Base-by-base conservation (phyloP, 2,797 vertebrate genomes). In the Sebastes glaucus region DNA sequence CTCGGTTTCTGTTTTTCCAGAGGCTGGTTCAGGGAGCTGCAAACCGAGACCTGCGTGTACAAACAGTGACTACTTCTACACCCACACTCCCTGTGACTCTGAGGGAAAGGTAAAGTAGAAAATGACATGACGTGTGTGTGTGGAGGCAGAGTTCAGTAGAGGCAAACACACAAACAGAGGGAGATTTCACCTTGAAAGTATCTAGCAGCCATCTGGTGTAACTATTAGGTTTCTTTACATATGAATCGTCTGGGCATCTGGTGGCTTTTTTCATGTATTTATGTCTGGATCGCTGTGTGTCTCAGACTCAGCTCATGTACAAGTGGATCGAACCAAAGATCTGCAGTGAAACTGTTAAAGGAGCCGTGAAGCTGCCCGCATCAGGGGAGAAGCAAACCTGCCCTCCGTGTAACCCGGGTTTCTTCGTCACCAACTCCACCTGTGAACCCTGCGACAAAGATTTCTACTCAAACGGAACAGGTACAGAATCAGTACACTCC, bases 251-350 rank as follows among this genome's bases (percentile, higher is more conserved):
- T 52, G 56, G 46, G 11, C n/a, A 9, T 18, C 61, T 0, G 63
- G 22, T 42, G 23, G 28, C 63, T 27, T 72, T 73, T 64, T 71
- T 72, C 57, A 67, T 72, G 18, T 79, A 55, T 87, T 80, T 27
- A 87, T 63, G 57, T 30, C 27, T 59, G 56, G 4, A 49, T 70
- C 35, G 30, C 25, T 78, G 22, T 85, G 56, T 79, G 33, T 74
- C 71, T 68, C 90, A 99, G 98, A 99, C 98, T 0, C 97, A 97
- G 92, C 94, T 98, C 76, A 97, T 97, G 97, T 99, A 97, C 93
- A 98, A 99, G 82, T 99, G 98, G 98, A 97, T 96, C 4, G 96
- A 98, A 71, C 98, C 98, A 0, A 99, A 99, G 87, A 96, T 97
- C 92, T 99, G 98, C 88, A 94, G 91, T 0, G 97, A 99, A 81